Base-by-base conservation (phyloP, 1,140 invertebrate genomes). In the Brachionus calyciflorus region DNA sequence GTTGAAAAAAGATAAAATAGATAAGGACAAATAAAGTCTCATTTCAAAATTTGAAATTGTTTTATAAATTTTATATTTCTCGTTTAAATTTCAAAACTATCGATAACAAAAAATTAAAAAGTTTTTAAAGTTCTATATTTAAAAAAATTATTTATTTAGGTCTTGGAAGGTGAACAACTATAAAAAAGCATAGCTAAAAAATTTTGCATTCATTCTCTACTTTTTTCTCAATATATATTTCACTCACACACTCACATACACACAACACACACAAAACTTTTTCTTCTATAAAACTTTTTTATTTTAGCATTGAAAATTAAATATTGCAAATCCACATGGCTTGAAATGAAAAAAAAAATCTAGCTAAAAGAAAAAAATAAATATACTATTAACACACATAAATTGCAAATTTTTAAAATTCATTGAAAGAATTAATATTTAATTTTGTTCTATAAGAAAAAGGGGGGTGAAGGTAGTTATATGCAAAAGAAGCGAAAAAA, bases 401-500 rank as follows among this genome's bases (percentile, higher is more conserved):
- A 1, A 55, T 55, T 55, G 26, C 53, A 55, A 55, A 60, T 33
- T 37, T 60, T 19, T 9, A 60, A 57, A 60, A 60, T 60, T 60
- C 55, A 60, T 60, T 60, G 55, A 60, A 60, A 37, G 17, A 19
- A 37, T 30, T 37, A n/a, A n/a, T n/a, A n/a, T n/a, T n/a, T n/a
- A n/a, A n/a, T n/a, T n/a, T n/a, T n/a, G n/a, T n/a, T n/a, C n/a
- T 19, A 7, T 60, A 33, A 14, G 37, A 2, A 26, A 33, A 33
- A 28, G 55, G 55, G 55, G 55, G 55, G 55, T 60, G 55, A 60
- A 60, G 55, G 55, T 60, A 60, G n/a, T n/a, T n/a, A n/a, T n/a
- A n/a, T n/a, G n/a, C n/a, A n/a, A n/a, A n/a, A n/a, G n/a, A n/a
- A 14, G 28, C 9, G 26, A 55, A 2, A 30, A 10, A 40, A 9